These are phyloP conservation scores for Clostera curtula DNA, from an alignment of 2,888 invertebrate species.

Conservation along the genomic window DNA sequence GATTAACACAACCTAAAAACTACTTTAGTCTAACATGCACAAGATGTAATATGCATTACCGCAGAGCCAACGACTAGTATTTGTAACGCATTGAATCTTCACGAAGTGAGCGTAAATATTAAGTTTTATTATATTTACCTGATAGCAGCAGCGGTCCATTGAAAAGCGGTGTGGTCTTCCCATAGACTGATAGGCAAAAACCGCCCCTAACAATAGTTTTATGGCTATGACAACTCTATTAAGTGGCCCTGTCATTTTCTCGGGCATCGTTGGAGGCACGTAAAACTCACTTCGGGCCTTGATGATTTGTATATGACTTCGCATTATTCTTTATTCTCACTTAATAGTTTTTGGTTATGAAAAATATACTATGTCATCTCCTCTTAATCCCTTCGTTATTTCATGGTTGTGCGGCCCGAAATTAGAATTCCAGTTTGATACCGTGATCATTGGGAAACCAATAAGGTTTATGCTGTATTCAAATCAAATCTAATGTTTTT, in stretches of 20 bases:
- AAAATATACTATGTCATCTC: conserved; percentile 61
- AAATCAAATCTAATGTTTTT: no score
- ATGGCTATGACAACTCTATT: conserved; percentile 56
- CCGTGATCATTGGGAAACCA: no score
- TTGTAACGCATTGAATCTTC: conserved; percentile 64
- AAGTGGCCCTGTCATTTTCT: conserved; percentile 41
- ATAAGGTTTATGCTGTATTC: no score
- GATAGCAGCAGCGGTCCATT: conserved; percentile 55
- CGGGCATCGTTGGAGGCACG: conserved; percentile 50
- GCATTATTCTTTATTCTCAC: conserved; percentile 37
- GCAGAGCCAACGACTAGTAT: conserved; percentile 25
- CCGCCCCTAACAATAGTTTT: conserved; percentile 50
- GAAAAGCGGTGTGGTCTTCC: conserved; percentile 63
- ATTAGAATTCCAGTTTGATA: conserved; percentile 21
- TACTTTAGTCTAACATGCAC: conserved; percentile 11
- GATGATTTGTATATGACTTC: conserved; percentile 63
- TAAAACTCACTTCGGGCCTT: conserved; percentile 63
- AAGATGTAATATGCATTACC: conserved; percentile 17
- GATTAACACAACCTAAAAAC: conserved; percentile 14
- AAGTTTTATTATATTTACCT: conserved; percentile 69
- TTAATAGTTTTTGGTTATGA: conserved; percentile 29
- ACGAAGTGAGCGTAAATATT: conserved; percentile 66
- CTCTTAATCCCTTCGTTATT: conserved; percentile 57
- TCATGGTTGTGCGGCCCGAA: conserved; percentile 39
- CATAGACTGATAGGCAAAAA: conserved; percentile 52